A percentile compares a stretch with the other conserved stretches of the same genome.
These are phyloP conservation scores for Aradophagus sp. DNA, from an alignment of 1,140 invertebrate genomes.

Conservation along the genomic window DNA sequence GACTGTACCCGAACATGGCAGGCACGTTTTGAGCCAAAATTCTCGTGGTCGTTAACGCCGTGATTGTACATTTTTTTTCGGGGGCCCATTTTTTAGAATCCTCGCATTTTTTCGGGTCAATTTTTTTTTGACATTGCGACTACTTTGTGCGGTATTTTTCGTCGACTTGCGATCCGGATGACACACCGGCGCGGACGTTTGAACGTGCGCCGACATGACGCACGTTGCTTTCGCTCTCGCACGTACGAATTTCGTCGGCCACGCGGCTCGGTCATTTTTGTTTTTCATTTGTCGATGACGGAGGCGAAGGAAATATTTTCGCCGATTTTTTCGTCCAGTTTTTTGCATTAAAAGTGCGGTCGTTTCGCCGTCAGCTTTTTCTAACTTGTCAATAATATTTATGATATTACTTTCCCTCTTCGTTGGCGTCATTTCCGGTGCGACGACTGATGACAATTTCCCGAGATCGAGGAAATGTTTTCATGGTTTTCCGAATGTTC, in stretches of 20 bases:
- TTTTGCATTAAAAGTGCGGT: slow-evolving; percentile 1
- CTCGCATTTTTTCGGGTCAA: slow-evolving; percentile 40
- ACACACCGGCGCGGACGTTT: slow-evolving; percentile 65
- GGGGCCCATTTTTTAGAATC: slow-evolving; percentile 12
- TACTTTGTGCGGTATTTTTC: too few relatives aligned
- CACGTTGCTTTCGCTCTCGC: slow-evolving; percentile 28
- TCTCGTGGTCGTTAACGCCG: slow-evolving; percentile 44
- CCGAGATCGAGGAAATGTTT: too few relatives aligned
- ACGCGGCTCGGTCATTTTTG: too few relatives aligned
- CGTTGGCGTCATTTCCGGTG: slow-evolving; percentile 57
- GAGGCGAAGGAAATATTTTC: not conserved
- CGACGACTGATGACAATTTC: not conserved
- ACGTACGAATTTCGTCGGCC: too few relatives aligned
- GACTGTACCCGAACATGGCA: slow-evolving; percentile 61
- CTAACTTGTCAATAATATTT: slow-evolving; percentile 37
- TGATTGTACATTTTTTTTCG: slow-evolving; percentile 44
- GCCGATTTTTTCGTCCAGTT: not conserved
- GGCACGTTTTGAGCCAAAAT: slow-evolving; percentile 45
- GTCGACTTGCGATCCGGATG: too few relatives aligned
- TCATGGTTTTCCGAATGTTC: too few relatives aligned
- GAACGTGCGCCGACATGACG: slow-evolving; percentile 63
- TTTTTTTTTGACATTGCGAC: slow-evolving; percentile 40
- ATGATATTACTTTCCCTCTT: slow-evolving; percentile 62
- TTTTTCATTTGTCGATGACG: not conserved
- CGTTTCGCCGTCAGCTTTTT: not conserved